Conservation (phyloP, 2,113 vertebrate genomes). For the Ardeotis arabs region DNA sequence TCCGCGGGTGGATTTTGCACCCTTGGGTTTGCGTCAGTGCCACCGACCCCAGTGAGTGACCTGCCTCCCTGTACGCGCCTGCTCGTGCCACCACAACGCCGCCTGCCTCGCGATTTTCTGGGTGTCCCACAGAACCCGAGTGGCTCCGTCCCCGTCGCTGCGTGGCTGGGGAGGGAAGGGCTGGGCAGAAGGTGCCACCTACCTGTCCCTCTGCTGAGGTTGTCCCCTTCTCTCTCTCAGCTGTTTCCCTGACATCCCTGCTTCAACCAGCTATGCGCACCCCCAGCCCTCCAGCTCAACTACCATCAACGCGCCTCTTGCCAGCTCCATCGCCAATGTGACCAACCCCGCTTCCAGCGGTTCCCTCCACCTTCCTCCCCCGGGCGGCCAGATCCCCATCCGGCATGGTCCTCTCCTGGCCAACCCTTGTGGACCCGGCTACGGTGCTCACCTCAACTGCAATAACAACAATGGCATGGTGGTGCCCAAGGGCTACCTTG, state of each 20-base stretch:
- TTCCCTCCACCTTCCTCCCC: constrained; percentile 72
- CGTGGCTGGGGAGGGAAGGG: background rate
- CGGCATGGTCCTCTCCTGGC: constrained; percentile 72
- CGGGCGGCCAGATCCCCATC: constrained; percentile 61
- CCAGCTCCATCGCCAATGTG: constrained; percentile 29
- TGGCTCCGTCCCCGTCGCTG: background rate
- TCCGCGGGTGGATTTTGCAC: background rate
- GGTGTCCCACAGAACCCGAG: background rate
- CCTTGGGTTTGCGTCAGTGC: background rate
- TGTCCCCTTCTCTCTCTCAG: constrained; percentile 74
- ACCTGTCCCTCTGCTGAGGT: background rate
- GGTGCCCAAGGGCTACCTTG: constrained; percentile 86
- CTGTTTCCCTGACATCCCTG: constrained; percentile 95
- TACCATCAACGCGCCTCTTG: background rate
- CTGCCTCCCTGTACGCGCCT: background rate
- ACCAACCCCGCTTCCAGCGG: constrained; percentile 61
- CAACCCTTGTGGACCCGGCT: constrained; percentile 67
- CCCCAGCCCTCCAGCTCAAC: constrained; percentile 74
- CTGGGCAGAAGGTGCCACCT: background rate
- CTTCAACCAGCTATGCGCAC: constrained; percentile 76
- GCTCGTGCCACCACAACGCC: background rate
- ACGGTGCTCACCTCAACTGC: constrained; percentile 78
- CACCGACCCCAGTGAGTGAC: background rate
- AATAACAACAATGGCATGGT: constrained; percentile 82
- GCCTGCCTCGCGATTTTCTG: background rate